These are phyloP conservation scores for Polymixis flavicincta DNA, from an alignment of 2,888 invertebrate species.

Conservation along the genomic window DNA sequence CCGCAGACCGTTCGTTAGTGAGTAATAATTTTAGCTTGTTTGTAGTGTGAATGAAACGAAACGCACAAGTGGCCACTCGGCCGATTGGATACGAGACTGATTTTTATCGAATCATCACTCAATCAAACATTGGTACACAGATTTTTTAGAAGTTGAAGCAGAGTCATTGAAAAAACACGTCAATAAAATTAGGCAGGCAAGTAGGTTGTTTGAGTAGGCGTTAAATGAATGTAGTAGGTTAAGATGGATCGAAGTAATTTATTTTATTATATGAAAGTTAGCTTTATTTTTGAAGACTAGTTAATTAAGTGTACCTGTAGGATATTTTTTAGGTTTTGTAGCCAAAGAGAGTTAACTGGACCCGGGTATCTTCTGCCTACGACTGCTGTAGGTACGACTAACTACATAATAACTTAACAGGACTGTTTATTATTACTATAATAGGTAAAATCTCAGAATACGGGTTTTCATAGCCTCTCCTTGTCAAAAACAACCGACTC, in stretches of 20 bases:
- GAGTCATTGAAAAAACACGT: constrained; percentile 64
- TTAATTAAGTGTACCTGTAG: not conserved
- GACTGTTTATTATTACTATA: not conserved
- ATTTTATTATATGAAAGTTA: not conserved
- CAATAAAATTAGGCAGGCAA: constrained; percentile 69
- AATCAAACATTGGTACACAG: constrained; percentile 70
- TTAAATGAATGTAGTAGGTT: constrained; percentile 36
- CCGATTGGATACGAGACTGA: constrained; percentile 68
- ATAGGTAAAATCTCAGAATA: not conserved
- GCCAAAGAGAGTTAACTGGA: no score
- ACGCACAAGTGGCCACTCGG: constrained; percentile 75
- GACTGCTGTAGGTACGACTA: no score
- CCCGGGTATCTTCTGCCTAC: no score
- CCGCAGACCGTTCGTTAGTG: constrained; percentile 60
- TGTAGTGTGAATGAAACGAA: constrained; percentile 73
- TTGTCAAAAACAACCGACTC: no score
- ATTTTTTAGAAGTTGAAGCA: constrained; percentile 63
- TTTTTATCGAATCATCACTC: constrained; percentile 77
- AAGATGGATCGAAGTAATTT: constrained; percentile 17
- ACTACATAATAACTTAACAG: no score
- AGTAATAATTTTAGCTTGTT: constrained; percentile 72
- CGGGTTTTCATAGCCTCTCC: no score
- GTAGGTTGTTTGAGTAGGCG: constrained; percentile 54
- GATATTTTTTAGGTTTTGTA: no score
- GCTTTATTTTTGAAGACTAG: not conserved